Conservation (phyloP, 2,113 vertebrate genomes). For the Clinocottus analis region DNA sequence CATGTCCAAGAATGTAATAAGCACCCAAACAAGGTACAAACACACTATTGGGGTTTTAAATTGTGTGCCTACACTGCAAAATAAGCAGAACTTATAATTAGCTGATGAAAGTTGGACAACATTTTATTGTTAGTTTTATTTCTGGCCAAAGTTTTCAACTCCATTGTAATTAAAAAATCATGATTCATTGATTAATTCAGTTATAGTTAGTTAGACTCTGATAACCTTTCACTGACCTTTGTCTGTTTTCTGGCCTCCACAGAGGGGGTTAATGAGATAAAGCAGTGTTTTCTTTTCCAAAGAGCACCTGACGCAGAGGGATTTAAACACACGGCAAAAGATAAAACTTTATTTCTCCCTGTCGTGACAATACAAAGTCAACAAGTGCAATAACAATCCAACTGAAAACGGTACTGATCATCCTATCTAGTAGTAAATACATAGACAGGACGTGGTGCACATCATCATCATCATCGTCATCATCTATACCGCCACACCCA, state of each 20-base stretch:
- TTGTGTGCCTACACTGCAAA: neutral
- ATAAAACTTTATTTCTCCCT: slow-evolving; percentile 85
- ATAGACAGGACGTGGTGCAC: slow-evolving; percentile 75
- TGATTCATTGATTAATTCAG: neutral
- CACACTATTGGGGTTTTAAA: neutral
- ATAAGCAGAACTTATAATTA: neutral
- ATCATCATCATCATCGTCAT: slow-evolving; percentile 56
- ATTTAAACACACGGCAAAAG: slow-evolving; percentile 83
- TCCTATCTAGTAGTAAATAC: slow-evolving; percentile 79
- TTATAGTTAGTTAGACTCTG: neutral
- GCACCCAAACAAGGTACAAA: neutral
- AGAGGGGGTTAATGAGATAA: neutral
- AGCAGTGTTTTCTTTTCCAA: neutral
- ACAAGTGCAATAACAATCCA: slow-evolving; percentile 84
- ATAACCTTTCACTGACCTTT: neutral
- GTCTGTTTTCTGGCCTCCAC: neutral
- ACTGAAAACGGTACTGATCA: slow-evolving; percentile 71
- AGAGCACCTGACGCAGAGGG: slow-evolving; percentile 57
- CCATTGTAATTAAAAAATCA: neutral
- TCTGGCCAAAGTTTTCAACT: neutral
- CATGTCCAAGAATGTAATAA: neutral
- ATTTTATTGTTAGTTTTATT: neutral
- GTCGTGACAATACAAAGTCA: slow-evolving; percentile 84
- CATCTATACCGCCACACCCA: slow-evolving; percentile 69
- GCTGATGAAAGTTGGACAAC: neutral